These are phyloP conservation scores for Bombus vancouverensis DNA, from an alignment of 1,140 invertebrate genomes.

Conservation along the genomic window DNA sequence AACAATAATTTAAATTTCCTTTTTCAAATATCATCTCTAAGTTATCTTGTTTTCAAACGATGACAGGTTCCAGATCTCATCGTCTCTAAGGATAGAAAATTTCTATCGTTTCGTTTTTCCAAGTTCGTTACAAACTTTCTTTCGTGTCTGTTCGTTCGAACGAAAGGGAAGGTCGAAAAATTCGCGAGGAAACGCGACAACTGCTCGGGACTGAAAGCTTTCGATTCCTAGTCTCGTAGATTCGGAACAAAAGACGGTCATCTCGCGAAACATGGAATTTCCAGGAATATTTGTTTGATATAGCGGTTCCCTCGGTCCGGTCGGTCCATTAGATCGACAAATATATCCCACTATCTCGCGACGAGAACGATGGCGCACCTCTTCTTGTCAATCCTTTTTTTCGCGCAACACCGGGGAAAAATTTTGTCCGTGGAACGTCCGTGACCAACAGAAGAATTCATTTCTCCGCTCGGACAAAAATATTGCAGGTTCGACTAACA, in stretches of 20 bases:
- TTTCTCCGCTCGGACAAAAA: neutral
- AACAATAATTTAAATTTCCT: too few species aligned
- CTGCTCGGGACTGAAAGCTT: neutral
- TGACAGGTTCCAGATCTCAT: neutral
- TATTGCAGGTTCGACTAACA: slow-evolving; percentile 22
- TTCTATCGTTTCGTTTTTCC: neutral
- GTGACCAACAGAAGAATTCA: rapidly evolving
- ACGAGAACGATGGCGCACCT: slow-evolving; percentile 25
- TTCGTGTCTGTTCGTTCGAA: neutral
- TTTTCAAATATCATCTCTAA: too few species aligned
- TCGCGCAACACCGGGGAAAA: neutral
- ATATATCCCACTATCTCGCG: slow-evolving; percentile 35
- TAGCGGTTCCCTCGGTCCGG: neutral
- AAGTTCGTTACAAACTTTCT: neutral
- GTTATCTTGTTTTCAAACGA: neutral
- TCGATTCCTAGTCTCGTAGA: neutral
- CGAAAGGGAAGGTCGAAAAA: neutral
- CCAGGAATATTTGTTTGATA: slow-evolving; percentile 29
- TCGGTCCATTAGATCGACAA: slow-evolving; percentile 57
- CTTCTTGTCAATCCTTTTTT: slow-evolving; percentile 40
- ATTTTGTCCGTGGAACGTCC: slow-evolving; percentile 3
- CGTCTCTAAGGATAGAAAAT: neutral
- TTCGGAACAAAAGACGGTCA: slow-evolving; percentile 21
- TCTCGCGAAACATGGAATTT: slow-evolving; percentile 20
- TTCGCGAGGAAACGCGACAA: neutral